Conservation (phyloP, 2,113 vertebrate genomes). For the Sisor rabdophorus region DNA sequence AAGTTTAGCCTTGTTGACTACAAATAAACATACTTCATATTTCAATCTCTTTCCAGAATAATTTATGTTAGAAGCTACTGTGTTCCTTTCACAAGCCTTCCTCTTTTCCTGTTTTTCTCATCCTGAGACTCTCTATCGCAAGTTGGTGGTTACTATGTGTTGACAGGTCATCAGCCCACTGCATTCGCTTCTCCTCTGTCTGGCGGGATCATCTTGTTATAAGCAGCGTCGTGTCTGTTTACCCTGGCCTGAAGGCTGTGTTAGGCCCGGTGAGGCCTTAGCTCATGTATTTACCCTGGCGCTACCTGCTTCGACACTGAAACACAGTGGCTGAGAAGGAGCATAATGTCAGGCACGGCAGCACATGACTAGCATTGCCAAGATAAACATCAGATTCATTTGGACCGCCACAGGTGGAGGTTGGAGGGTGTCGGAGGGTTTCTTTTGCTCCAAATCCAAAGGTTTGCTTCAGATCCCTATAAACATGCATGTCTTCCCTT, state of each 20-base stretch:
- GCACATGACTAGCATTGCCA: conserved; percentile 57
- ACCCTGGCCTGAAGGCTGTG: conserved; percentile 37
- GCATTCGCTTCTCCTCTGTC: conserved; percentile 27
- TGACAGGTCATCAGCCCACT: conserved; percentile 36
- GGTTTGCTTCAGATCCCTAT: conserved; percentile 52
- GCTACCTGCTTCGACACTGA: conserved; percentile 41
- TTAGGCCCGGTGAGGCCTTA: conserved; percentile 54
- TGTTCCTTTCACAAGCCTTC: conserved; percentile 23
- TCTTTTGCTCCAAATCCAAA: conserved; percentile 31
- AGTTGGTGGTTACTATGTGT: conserved; percentile 37
- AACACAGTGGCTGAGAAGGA: conserved; percentile 58
- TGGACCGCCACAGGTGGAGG: conserved; percentile 43
- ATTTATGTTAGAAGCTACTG: conserved; percentile 8
- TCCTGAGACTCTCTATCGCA: conserved; percentile 28
- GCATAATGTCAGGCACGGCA: conserved; percentile 62
- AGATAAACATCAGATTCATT: conserved; percentile 61
- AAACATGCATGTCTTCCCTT: conserved; percentile 12
- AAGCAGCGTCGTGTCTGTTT: conserved; percentile 48
- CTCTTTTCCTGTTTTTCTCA: conserved; percentile 24
- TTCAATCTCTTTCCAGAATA: not conserved
- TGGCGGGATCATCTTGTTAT: conserved; percentile 48
- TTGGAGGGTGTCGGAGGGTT: conserved; percentile 18
- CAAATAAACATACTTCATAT: conserved; percentile 16
- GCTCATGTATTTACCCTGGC: conserved; percentile 72
- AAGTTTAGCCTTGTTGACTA: not conserved